phyloP scores from a whole-genome alignment of 2,113 vertebrate species.

The Chlorodrepanis virens region DNA sequence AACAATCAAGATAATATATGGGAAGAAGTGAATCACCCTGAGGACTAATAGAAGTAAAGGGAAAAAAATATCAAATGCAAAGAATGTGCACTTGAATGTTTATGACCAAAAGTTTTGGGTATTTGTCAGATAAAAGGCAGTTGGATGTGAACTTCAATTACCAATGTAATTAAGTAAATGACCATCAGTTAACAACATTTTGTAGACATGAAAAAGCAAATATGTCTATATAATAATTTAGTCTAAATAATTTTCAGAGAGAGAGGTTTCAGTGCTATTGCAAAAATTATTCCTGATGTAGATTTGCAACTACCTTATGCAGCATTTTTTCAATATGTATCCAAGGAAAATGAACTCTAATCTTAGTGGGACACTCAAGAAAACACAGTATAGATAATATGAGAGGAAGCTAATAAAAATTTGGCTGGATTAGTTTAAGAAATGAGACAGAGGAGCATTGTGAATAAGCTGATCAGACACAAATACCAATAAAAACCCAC shows the following conservation, averaged over 20 bases:
- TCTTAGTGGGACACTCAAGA: neutral
- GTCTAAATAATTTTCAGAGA: neutral
- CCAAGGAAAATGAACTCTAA: neutral
- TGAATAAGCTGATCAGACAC: neutral
- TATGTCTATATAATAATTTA: neutral
- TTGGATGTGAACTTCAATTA: neutral
- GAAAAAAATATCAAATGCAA: neutral
- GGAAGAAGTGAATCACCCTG: neutral
- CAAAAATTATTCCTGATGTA: neutral
- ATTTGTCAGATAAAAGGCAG: neutral
- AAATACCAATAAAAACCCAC: neutral
- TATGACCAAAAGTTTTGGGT: neutral
- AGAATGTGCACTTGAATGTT: neutral
- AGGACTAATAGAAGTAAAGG: neutral
- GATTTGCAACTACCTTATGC: neutral
- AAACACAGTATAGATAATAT: neutral
- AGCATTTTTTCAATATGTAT: neutral
- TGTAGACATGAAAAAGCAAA: neutral
- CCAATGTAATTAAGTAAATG: neutral
- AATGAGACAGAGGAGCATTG: neutral
- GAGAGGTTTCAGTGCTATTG: neutral
- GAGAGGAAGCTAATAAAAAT: neutral
- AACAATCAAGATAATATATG: neutral
- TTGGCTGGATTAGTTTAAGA: neutral
- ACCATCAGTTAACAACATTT: neutral